phyloP scores from a whole-genome alignment of 2,113 vertebrate genomes.

The Semnopithecus entellus region DNA sequence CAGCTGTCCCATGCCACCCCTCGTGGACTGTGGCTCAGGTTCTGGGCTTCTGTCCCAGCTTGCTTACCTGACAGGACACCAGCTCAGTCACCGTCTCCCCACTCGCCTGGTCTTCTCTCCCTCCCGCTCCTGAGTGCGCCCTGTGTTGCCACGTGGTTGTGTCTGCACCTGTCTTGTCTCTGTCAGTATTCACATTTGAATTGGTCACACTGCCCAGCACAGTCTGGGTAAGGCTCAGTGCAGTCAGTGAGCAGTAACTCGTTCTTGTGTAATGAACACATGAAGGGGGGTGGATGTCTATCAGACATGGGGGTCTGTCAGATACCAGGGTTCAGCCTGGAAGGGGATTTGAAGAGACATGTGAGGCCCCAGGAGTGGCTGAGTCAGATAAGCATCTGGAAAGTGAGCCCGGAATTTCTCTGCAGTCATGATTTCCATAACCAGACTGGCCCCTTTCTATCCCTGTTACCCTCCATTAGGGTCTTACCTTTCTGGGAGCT shows the following conservation, averaged over 20 bases:
- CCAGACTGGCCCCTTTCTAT: neutral
- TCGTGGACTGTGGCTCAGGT: neutral
- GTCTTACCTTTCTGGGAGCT: neutral
- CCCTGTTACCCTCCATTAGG: neutral
- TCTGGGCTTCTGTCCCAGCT: neutral
- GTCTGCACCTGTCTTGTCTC: neutral
- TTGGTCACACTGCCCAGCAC: neutral
- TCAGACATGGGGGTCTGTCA: neutral
- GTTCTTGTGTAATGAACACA: neutral
- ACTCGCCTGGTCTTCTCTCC: rapidly evolving
- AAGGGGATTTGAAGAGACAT: neutral
- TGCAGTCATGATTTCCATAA: neutral
- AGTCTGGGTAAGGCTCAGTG: neutral
- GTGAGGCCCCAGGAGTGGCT: neutral
- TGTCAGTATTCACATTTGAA: neutral
- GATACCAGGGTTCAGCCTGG: neutral
- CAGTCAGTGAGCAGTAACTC: neutral
- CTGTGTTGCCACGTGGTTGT: rapidly evolving
- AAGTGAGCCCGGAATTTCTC: neutral
- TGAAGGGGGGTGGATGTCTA: neutral
- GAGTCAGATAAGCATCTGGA: neutral
- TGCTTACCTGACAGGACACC: rapidly evolving
- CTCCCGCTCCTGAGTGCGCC: rapidly evolving
- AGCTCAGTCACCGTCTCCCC: neutral
- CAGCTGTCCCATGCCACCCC: neutral